Conservation (phyloP, 1,140 invertebrate species). For the Dysdera silvatica region DNA sequence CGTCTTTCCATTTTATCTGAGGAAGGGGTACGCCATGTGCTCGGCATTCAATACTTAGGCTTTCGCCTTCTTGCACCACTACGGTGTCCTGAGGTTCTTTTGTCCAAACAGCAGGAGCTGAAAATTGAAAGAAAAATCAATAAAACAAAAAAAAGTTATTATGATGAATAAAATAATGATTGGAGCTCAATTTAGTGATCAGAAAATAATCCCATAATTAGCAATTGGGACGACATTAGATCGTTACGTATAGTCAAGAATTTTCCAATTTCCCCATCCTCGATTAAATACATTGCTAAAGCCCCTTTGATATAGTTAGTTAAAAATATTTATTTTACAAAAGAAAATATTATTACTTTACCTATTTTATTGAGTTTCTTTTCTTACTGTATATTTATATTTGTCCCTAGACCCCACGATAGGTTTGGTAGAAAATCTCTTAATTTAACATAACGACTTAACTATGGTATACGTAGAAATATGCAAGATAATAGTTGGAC, state of each 20-base stretch:
- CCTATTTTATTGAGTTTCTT: too few relatives aligned
- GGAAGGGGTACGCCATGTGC: conserved; percentile 17
- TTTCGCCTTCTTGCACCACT: conserved; percentile 4
- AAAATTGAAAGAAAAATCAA: neutral
- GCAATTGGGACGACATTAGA: neutral
- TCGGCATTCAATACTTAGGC: neutral
- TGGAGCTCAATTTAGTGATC: neutral
- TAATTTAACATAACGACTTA: too few relatives aligned
- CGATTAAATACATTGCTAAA: neutral
- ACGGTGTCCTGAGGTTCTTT: conserved; percentile 13
- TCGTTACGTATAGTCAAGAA: neutral
- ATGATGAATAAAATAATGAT: neutral
- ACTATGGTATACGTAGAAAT: too few relatives aligned
- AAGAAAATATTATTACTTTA: too few relatives aligned
- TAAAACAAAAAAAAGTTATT: neutral
- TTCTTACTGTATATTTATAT: too few relatives aligned
- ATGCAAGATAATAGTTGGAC: too few relatives aligned
- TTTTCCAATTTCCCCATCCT: neutral
- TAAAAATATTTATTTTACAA: too few relatives aligned
- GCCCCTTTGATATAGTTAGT: too few relatives aligned
- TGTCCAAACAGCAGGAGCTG: conserved; percentile 16
- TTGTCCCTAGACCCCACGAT: too few relatives aligned
- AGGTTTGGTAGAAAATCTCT: too few relatives aligned
- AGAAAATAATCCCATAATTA: neutral
- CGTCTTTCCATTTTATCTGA: conserved; percentile 19